These are phyloP conservation scores for Pipistrellus nathusii DNA, from an alignment of 2,797 vertebrate genomes.

Conservation along the genomic window DNA sequence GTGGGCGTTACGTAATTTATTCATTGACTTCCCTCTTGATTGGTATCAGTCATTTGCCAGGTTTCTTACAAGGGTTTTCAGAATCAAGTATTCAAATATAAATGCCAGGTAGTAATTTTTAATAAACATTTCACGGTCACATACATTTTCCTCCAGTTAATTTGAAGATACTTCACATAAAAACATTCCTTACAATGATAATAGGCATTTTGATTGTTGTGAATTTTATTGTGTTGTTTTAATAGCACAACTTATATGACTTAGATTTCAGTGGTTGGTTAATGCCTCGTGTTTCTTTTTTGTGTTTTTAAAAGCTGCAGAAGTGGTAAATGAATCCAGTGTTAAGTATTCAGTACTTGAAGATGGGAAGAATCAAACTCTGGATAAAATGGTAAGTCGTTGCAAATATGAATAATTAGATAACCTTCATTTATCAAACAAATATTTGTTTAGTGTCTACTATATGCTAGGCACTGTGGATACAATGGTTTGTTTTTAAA, in stretches of 20 bases:
- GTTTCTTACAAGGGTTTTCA: conserved; percentile 46
- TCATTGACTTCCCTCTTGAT: background rate
- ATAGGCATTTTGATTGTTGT: conserved; percentile 12
- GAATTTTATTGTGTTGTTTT: conserved; percentile 15
- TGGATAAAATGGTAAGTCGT: conserved; percentile 62
- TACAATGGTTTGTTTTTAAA: too few relatives aligned
- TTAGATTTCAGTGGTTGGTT: conserved; percentile 6
- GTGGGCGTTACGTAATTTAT: background rate
- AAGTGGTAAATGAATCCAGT: conserved; percentile 55
- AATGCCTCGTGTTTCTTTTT: conserved; percentile 38
- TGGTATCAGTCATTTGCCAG: background rate
- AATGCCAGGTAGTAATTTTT: conserved; percentile 38
- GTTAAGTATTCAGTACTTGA: conserved; percentile 54
- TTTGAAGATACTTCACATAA: conserved; percentile 13
- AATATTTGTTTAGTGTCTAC: background rate
- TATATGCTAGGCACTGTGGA: background rate
- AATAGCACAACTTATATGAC: background rate
- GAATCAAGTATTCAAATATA: conserved; percentile 33
- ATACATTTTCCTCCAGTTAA: background rate
- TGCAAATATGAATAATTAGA: background rate
- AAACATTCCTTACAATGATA: background rate
- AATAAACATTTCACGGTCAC: conserved; percentile 13
- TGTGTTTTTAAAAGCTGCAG: conserved; percentile 81
- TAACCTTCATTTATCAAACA: background rate
- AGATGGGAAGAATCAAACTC: conserved; percentile 69